Evolutionary conservation across 2,797 vertebrate genomes (phyloP).

Genomic region (Acanthornis magna): DNA sequence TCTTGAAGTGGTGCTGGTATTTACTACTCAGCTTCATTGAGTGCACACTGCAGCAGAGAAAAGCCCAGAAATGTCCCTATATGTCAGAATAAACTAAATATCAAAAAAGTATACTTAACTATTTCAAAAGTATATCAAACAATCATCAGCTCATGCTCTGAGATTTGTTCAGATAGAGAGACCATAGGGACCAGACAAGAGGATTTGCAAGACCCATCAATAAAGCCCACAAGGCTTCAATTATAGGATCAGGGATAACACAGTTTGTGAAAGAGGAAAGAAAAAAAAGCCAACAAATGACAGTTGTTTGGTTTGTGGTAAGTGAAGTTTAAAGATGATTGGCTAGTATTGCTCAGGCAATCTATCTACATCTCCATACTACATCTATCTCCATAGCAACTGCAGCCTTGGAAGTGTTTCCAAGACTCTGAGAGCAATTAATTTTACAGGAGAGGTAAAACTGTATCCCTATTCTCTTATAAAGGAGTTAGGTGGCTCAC

Average conservation of each 20-base stretch:
- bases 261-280: background rate
- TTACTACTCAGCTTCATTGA: background rate
- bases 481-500: background rate
- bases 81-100: background rate
- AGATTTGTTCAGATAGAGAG: background rate
- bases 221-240: background rate
- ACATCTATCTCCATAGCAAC: constrained; percentile 55
- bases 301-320: background rate
- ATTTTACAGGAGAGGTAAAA: constrained; percentile 13
- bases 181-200: background rate
- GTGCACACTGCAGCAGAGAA: fast-evolving
- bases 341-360: background rate
- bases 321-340: background rate
- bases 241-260: background rate
- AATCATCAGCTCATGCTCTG: background rate
- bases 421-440: constrained; percentile 26
- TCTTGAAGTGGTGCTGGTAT: background rate
- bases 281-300: background rate
- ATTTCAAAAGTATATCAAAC: background rate
- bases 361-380: background rate
- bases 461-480: background rate
- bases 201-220: background rate
- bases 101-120: background rate
- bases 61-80: background rate
- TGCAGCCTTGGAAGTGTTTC: constrained; percentile 22